Evolutionary conservation across 2,797 vertebrate genomes (phyloP).

Genomic region (Karalla daura): DNA sequence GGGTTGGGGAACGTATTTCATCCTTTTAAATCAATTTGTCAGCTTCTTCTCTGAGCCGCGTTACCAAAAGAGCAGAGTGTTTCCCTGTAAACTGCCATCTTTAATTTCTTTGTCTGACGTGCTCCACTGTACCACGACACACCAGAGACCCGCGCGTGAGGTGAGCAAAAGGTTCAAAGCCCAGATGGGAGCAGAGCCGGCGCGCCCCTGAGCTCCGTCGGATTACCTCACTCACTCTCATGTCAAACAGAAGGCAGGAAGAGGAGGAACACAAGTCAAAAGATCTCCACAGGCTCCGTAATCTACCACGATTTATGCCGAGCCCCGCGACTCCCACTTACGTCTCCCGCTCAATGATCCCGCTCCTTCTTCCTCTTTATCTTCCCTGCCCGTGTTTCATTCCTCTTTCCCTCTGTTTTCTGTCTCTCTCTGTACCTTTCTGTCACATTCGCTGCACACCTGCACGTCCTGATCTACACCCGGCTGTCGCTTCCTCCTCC

Average conservation of each 20-base stretch:
- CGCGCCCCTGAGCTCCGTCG: constrained; percentile 70
- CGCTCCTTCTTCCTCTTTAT: constrained; percentile 74
- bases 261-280: constrained; percentile 79
- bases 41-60: constrained; percentile 62
- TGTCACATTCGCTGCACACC: constrained; percentile 63
- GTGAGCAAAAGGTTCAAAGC: constrained; percentile 82
- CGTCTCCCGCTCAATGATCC: constrained; percentile 58
- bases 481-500: constrained; percentile 36
- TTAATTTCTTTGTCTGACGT: constrained; percentile 84
- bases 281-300: constrained; percentile 78
- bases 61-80: constrained; percentile 76
- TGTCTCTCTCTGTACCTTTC: constrained; percentile 60
- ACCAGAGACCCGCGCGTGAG: constrained; percentile 75
- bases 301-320: constrained; percentile 73
- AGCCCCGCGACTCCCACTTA: constrained; percentile 65
- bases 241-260: constrained; percentile 76
- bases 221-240: constrained; percentile 77
- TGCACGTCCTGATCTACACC: constrained; percentile 60
- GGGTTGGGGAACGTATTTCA: constrained; percentile 71
- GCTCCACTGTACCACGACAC: constrained; percentile 64
- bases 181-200: constrained; percentile 75
- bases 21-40: constrained; percentile 83
- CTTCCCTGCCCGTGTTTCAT: constrained; percentile 62
- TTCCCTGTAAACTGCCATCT: constrained; percentile 84
- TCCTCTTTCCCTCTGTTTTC: constrained; percentile 59